Evolutionary conservation across 1,140 invertebrate species (phyloP).

Genomic region (Drosophila mojavensis): DNA sequence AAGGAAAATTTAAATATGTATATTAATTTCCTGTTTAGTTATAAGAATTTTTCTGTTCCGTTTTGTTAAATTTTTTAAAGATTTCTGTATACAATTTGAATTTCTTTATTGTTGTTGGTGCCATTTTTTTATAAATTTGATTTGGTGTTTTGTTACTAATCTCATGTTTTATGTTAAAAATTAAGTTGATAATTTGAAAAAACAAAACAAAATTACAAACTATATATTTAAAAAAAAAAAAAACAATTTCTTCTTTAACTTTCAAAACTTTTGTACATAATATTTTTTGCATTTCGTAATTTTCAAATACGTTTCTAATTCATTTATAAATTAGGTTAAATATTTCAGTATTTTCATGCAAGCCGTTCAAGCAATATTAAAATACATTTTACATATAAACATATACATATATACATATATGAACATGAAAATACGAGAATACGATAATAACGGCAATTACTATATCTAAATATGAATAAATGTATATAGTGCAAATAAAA

Average conservation of each 20-base stretch:
- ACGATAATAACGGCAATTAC: conserved; percentile 55
- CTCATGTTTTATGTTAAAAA: conserved; percentile 9
- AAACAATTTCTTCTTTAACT: not conserved
- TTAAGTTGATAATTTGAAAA: not conserved
- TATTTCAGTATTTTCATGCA: conserved; percentile 56
- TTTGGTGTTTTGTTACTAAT: conserved; percentile 17
- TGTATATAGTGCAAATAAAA: conserved; percentile 65
- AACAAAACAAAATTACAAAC: not conserved
- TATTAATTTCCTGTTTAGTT: conserved; percentile 27
- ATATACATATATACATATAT: not conserved
- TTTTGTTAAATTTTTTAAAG: conserved; percentile 28
- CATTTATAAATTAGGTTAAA: not conserved
- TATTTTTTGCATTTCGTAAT: not conserved
- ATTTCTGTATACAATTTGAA: conserved; percentile 15
- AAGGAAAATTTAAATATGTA: not conserved
- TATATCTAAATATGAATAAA: conserved; percentile 55
- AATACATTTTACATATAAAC: conserved; percentile 5
- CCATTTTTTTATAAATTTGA: conserved; percentile 48
- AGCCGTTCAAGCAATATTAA: conserved; percentile 68
- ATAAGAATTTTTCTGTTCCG: conserved; percentile 35
- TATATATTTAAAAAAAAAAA: not conserved
- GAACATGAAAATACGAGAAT: conserved; percentile 24
- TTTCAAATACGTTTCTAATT: not conserved
- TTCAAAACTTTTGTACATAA: conserved; percentile 22
- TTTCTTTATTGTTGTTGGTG: conserved; percentile 54